These are phyloP conservation scores for Micoletzkya japonica DNA, from an alignment of 2,888 invertebrate genomes.

Conservation along the genomic window DNA sequence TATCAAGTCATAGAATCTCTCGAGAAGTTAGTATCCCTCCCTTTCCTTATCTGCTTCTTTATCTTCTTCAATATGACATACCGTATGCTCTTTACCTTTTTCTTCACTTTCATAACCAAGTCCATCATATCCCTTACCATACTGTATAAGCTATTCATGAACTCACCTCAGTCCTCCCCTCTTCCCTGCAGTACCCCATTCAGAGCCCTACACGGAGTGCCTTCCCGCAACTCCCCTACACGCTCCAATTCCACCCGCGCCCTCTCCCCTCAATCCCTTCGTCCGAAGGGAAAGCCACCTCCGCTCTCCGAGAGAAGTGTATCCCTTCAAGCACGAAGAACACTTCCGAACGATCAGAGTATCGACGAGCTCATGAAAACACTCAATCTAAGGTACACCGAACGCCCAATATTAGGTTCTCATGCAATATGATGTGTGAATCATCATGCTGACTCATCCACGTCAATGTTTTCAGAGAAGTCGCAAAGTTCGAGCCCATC, in stretches of 20 bases:
- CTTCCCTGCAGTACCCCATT: neutral
- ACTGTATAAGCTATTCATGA: too few relatives aligned
- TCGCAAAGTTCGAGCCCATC: slow-evolving; percentile 52
- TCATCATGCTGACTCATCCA: neutral
- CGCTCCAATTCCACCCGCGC: slow-evolving; percentile 1
- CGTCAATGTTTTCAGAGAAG: slow-evolving; percentile 45
- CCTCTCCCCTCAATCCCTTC: slow-evolving; percentile 17
- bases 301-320: slow-evolving; percentile 11
- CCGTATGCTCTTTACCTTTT: too few relatives aligned
- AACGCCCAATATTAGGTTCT: neutral
- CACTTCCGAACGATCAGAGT: slow-evolving; percentile 38
- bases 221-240: slow-evolving; percentile 6
- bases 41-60: too few relatives aligned
- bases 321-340: slow-evolving; percentile 12
- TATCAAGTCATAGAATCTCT: slow-evolving; percentile 5
- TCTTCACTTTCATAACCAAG: too few relatives aligned
- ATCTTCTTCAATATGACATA: too few relatives aligned
- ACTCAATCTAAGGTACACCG: slow-evolving; percentile 45
- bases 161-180: too few relatives aligned
- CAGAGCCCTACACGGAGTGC: slow-evolving; percentile 19
- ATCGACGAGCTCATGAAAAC: slow-evolving; percentile 50
- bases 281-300: slow-evolving; percentile 22
- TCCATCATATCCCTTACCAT: too few relatives aligned
- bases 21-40: slow-evolving; percentile 1
- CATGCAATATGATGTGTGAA: neutral